These are phyloP conservation scores for Micrastur ruficollis DNA, from an alignment of 2,797 vertebrate genomes.

Conservation along the genomic window DNA sequence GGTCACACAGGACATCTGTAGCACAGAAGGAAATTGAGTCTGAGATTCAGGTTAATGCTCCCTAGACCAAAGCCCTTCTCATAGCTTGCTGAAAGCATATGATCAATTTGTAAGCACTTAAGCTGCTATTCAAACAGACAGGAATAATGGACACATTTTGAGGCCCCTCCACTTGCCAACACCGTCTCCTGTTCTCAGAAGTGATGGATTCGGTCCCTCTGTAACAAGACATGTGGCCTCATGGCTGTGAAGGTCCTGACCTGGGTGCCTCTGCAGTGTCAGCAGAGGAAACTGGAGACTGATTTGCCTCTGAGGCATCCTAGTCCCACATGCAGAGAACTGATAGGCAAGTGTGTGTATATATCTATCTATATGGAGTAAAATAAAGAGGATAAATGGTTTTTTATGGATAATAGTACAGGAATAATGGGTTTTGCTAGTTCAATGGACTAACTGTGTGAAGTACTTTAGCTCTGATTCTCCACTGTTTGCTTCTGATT, in stretches of 20 bases:
- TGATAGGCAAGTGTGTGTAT: neutral
- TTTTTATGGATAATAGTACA: neutral
- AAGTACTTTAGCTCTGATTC: neutral
- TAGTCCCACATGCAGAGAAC: neutral
- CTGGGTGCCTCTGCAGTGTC: neutral
- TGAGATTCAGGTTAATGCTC: neutral
- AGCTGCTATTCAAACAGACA: neutral
- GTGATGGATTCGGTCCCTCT: neutral
- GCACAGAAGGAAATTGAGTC: neutral
- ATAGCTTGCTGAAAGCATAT: slow-evolving; percentile 8
- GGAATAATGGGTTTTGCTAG: neutral
- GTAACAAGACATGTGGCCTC: neutral
- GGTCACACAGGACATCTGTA: neutral
- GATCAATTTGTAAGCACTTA: slow-evolving; percentile 27
- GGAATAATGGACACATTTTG: neutral
- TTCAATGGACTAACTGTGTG: neutral
- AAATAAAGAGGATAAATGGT: neutral
- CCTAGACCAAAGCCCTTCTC: neutral
- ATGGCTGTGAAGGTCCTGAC: neutral
- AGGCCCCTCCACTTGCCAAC: neutral
- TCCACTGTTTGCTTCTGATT: neutral
- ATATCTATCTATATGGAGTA: neutral
- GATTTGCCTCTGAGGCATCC: neutral
- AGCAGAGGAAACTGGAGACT: neutral
- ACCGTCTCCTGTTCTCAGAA: neutral